Base-by-base conservation (phyloP, 2,888 invertebrate genomes). In the Sesia bembeciformis region DNA sequence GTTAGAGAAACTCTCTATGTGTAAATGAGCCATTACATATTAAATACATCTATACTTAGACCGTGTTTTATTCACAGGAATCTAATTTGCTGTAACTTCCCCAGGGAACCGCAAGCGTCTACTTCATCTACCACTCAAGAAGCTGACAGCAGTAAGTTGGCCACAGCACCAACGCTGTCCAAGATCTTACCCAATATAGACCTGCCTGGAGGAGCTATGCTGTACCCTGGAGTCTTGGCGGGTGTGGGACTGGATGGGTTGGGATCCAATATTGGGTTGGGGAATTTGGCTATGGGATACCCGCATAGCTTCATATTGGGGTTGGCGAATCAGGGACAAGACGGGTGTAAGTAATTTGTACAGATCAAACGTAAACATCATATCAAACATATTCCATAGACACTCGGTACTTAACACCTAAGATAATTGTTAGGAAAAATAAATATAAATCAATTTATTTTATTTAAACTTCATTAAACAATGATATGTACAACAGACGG, bases 221-320 rank as follows among this genome's bases (percentile, higher is more conserved):
- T 88, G 62, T 88, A 87, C 63, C 74, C 85, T 0, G 77, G 84
- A 0, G 78, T 87, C 1, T 58, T 88, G 5, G 75, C 79, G 23
- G 81, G 81, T 0, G 64, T 66, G 5, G 74, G 75, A 0, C 61
- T 89, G 53, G 89, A 89, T 7, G 81, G 84, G 3, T 66, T 89
- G 23, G 81, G 84, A 42, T 72, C 73, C 2, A 87, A 86, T 53
- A 70, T 89, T 54, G 85, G 88, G 3, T 67, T 88, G 0, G 86
- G 86, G 0, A 86, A 86, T 56, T 59, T 89, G 58, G 84, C 87
- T 1, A 87, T 89, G 88, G 81, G 84, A 39, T 90, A 90, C 54
- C 90, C 90, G 3, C 89, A 87, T 40, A 87, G 90, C 60, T 88
- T 90, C 52, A 87, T 90, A 56, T 63, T 90, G 60, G 88, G 90